Evolutionary conservation across 2,797 vertebrate species (phyloP), one percentile per base, ranked within the genome.

Genomic region (Lerista edwardsae): DNA sequence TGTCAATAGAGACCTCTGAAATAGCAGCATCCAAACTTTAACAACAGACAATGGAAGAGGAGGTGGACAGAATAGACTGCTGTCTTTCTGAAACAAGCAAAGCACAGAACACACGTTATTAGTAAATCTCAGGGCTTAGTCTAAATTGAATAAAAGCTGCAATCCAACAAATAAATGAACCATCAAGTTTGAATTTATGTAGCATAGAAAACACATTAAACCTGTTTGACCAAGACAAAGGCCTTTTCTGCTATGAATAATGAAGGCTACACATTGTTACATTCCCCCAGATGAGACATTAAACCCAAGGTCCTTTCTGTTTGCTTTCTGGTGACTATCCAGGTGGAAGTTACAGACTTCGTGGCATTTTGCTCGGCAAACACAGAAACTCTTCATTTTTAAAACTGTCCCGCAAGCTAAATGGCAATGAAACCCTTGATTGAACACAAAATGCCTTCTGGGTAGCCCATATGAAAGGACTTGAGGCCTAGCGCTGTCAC

Each of bases 141-240:
- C 95, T 95, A 95, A 88, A 87, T 95, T 95, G 95, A 95, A 93
- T 95, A 95, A 95, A 80, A 93, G 75, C 94, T 96, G 95, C 95
- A 95, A 96, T 96, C 94, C 96, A 95, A 95, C 94, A 96, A 96
- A 96, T 95, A 96, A 96, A 95, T 95, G 95, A 96, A 95, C 95
- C 95, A 95, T 96, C 95, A 94, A 95, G 95, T 95, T 94, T 96
- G 95, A 95, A 96, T 96, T 96, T 96, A 96, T 96, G 96, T 96
- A 96, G 95, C 95, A 96, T 96, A 94, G 92, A 90, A 96, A 96
- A 95, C 93, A 92, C 94, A 96, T 96, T 96, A 96, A 96, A 96
- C 94, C 93, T 95, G 95, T 95, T 93, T 96, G 95, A 96, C 96
- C 96, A 96, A 96, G 95, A 95, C 96, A 96, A 94, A 95, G 96